Conservation (phyloP, 2,888 invertebrate species). For the Xylota sylvarum region DNA sequence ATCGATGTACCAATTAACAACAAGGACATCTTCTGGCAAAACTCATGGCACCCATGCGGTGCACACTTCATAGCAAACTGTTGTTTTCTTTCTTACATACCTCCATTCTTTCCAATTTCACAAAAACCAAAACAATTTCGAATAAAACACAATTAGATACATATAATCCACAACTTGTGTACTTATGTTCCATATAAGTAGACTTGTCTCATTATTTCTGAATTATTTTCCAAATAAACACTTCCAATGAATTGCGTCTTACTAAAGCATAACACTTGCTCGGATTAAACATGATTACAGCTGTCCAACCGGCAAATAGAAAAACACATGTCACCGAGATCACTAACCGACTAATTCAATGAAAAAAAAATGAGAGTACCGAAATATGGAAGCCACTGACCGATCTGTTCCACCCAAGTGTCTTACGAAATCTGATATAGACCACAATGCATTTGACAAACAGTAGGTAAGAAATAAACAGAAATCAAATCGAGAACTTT, state of each 20-base stretch:
- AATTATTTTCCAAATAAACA: constrained; percentile 10
- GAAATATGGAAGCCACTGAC: constrained; percentile 11
- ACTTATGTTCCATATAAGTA: background rate
- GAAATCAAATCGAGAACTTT: background rate
- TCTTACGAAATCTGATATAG: background rate
- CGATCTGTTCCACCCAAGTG: constrained; percentile 10
- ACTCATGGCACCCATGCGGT: background rate
- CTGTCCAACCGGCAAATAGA: background rate
- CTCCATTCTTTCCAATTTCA: background rate
- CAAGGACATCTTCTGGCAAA: background rate
- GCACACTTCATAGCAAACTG: background rate
- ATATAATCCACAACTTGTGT: background rate
- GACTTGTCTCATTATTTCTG: constrained; percentile 10
- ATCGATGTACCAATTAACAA: background rate
- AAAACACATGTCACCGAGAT: constrained; percentile 28
- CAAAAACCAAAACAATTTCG: background rate
- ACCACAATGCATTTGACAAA: constrained; percentile 9
- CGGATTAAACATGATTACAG: background rate
- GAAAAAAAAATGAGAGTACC: background rate
- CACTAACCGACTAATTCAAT: constrained; percentile 39
- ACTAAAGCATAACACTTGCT: background rate
- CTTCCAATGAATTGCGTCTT: background rate
- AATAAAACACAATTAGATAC: background rate
- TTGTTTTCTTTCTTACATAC: no score
- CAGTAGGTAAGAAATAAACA: background rate